These are phyloP conservation scores for Pollenia labialis DNA, from an alignment of 2,888 invertebrate species.

Conservation along the genomic window DNA sequence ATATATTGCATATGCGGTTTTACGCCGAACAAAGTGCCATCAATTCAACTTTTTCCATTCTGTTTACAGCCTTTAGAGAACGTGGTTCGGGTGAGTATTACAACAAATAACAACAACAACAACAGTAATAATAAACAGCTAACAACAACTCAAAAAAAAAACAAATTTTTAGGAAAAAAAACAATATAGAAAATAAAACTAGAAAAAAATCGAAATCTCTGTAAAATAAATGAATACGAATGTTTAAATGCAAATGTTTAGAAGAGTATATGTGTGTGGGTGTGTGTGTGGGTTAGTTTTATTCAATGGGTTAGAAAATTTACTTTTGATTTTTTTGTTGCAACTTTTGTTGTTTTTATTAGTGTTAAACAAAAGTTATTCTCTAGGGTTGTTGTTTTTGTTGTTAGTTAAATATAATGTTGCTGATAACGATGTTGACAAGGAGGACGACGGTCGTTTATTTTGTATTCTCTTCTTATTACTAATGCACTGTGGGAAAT, in stretches of 20 bases:
- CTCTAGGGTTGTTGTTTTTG: constrained; percentile 13
- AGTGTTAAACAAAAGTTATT: constrained; percentile 1
- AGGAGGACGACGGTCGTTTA: constrained; percentile 20
- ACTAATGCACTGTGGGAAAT: constrained; percentile 4
- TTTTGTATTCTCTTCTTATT: not conserved
- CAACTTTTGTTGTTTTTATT: constrained; percentile 19
- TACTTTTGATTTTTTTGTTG: constrained; percentile 23
- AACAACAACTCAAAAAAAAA: constrained; percentile 6
- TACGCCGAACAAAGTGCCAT: constrained; percentile 87
- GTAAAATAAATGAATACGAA: constrained; percentile 57
- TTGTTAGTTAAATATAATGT: constrained; percentile 28
- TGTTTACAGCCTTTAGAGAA: constrained; percentile 90
- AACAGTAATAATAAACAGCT: not conserved
- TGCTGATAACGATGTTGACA: constrained; percentile 56
- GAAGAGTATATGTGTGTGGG: not conserved
- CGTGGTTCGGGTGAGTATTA: constrained; percentile 69
- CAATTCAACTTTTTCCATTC: constrained; percentile 88
- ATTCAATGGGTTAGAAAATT: constrained; percentile 37
- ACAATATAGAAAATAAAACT: not conserved
- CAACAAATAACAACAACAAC: constrained; percentile 3
- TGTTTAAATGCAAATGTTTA: constrained; percentile 30
- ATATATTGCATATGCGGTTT: constrained; percentile 90
- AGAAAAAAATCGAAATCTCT: constrained; percentile 36
- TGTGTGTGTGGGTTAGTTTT: not conserved
- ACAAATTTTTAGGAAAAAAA: not conserved